A percentile compares a stretch with the other conserved stretches of the same genome.
Evolutionary conservation across 2,797 vertebrate species (phyloP).

Genomic region (Chaetophractus vellerosus): DNA sequence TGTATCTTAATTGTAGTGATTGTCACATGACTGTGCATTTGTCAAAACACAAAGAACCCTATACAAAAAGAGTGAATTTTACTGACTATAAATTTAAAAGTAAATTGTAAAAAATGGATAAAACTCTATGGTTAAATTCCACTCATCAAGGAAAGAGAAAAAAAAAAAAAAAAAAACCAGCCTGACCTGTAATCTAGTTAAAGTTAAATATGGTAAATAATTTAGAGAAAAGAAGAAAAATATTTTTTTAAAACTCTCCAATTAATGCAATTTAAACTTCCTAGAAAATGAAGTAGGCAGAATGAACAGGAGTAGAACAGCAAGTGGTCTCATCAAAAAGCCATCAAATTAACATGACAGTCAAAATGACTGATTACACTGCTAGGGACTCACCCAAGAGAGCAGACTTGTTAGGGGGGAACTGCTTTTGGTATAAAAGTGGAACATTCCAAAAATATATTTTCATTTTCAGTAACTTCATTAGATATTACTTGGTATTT

Average conservation of each 20-base stretch:
- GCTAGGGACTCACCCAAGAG: background rate
- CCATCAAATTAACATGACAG: slow-evolving; percentile 46
- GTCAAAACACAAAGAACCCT: background rate
- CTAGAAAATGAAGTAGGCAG: slow-evolving; percentile 43
- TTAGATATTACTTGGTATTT: background rate
- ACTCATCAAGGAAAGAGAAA: background rate
- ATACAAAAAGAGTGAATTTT: background rate
- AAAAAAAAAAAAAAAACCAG: background rate
- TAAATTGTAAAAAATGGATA: slow-evolving; percentile 51
- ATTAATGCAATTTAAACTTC: slow-evolving; percentile 79
- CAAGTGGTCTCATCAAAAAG: slow-evolving; percentile 48
- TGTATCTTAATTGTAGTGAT: background rate
- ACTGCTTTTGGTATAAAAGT: slow-evolving; percentile 17
- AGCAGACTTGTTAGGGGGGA: background rate
- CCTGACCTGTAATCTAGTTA: slow-evolving; percentile 14
- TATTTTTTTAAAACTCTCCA: slow-evolving; percentile 33
- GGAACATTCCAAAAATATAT: slow-evolving; percentile 11
- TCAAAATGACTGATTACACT: slow-evolving; percentile 27
- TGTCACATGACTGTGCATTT: background rate
- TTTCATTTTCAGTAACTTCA: slow-evolving; percentile 43
- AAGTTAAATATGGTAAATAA: slow-evolving; percentile 64
- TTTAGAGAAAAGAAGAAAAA: slow-evolving; percentile 72
- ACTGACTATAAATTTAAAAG: background rate
- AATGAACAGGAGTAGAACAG: slow-evolving; percentile 24
- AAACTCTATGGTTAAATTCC: slow-evolving; percentile 26